Percentiles rank a stretch among this genome's conserved stretches.
Evolutionary conservation across 2,797 vertebrate species (phyloP).

Genomic region (Pseudocheirus occidentalis): DNA sequence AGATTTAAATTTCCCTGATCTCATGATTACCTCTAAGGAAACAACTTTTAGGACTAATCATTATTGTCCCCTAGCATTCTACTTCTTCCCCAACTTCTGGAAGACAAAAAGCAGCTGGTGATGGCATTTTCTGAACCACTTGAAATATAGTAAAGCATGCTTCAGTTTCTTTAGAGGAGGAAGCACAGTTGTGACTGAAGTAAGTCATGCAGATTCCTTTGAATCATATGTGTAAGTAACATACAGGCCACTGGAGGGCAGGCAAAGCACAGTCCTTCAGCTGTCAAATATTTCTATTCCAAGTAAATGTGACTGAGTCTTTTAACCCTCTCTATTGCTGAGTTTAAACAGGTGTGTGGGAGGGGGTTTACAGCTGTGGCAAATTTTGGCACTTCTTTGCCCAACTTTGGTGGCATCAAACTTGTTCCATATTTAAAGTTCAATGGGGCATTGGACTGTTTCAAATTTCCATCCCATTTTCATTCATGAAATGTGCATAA

Average conservation of each 20-base stretch:
- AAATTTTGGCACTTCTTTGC: slow-evolving; percentile 5
- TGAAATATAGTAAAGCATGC: slow-evolving; percentile 6
- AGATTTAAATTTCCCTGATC: not conserved
- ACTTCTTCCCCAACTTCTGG: not conserved
- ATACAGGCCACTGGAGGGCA: slow-evolving; percentile 26
- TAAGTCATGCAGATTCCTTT: not conserved
- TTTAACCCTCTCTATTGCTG: slow-evolving; percentile 22
- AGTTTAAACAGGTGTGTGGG: slow-evolving; percentile 26
- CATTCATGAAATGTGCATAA: not conserved
- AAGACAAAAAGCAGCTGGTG: not conserved
- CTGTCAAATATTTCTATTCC: not conserved
- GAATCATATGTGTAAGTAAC: not conserved
- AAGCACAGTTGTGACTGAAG: not conserved
- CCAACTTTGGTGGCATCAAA: not conserved
- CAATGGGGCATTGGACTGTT: not conserved
- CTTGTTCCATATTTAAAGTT: not conserved
- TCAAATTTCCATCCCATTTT: not conserved
- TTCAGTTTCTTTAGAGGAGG: not conserved
- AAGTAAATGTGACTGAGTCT: not conserved
- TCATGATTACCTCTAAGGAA: not conserved
- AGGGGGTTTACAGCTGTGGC: not conserved
- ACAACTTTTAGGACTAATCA: not conserved
- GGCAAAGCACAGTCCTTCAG: slow-evolving; percentile 22
- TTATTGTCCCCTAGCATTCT: not conserved
- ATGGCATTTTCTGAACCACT: not conserved